These are phyloP conservation scores for Galaxea fascicularis DNA, from an alignment of 92 coral and sea anemone genomes.

Conservation along the genomic window DNA sequence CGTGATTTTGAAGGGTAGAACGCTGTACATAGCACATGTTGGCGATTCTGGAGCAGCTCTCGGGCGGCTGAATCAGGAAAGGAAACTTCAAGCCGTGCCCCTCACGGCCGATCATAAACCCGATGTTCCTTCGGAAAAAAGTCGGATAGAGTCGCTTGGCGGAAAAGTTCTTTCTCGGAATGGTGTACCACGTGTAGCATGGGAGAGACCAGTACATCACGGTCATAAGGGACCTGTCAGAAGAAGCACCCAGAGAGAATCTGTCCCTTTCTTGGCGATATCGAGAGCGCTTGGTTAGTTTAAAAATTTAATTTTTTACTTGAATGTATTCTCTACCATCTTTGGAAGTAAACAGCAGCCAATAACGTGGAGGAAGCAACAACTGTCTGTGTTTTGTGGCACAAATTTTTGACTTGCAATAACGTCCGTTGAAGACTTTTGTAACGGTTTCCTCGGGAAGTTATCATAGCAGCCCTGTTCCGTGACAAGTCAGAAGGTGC, in stretches of 20 bases:
- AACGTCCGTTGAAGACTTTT: too few relatives aligned
- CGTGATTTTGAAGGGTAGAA: constrained; percentile 85
- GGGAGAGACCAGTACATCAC: constrained; percentile 93
- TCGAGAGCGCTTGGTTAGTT: constrained; percentile 93
- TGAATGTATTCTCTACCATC: too few relatives aligned
- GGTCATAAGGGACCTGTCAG: constrained; percentile 94
- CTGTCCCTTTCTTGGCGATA: constrained; percentile 94
- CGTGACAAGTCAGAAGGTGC: too few relatives aligned
- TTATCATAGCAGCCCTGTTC: too few relatives aligned
- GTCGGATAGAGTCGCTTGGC: constrained; percentile 90
- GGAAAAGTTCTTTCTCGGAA: constrained; percentile 90
- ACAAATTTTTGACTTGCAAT: too few relatives aligned
- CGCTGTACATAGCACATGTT: constrained; percentile 94
- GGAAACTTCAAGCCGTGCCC: constrained; percentile 74
- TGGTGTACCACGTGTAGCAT: constrained; percentile 95
- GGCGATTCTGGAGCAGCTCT: constrained; percentile 96
- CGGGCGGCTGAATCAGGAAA: constrained; percentile 66
- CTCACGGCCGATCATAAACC: constrained; percentile 97
- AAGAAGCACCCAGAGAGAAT: constrained; percentile 90
- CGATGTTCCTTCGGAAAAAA: constrained; percentile 87
- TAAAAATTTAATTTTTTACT: not conserved
- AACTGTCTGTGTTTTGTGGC: too few relatives aligned
- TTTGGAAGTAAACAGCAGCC: too few relatives aligned
- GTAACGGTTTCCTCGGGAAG: too few relatives aligned
- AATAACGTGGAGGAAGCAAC: too few relatives aligned